Evolutionary conservation across 2,797 vertebrate species (phyloP).

Genomic region (Loriculus beryllinus): DNA sequence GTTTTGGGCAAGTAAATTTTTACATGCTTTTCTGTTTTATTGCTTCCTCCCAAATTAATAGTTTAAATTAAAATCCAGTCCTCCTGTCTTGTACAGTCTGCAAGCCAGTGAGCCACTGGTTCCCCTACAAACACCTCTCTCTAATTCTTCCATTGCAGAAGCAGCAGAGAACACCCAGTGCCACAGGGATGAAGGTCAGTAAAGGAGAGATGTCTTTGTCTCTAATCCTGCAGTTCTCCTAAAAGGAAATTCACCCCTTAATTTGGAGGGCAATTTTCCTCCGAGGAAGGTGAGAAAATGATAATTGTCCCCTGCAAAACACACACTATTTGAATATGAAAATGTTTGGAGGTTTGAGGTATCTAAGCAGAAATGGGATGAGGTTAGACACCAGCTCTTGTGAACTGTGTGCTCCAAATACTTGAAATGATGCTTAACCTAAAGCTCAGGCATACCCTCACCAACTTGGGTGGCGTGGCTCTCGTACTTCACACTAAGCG

Average conservation of each 20-base stretch:
- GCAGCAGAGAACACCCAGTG: background rate
- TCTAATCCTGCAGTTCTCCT: background rate
- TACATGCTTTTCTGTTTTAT: constrained; percentile 52
- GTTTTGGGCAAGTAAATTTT: constrained; percentile 65
- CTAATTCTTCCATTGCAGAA: background rate
- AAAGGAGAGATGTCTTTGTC: background rate
- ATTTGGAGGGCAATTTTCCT: constrained; percentile 17
- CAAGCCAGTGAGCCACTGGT: constrained; percentile 46
- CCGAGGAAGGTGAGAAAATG: background rate
- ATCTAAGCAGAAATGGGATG: background rate
- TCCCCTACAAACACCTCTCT: constrained; percentile 34
- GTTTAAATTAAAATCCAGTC: constrained; percentile 65
- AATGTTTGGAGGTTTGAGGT: background rate
- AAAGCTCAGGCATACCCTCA: background rate
- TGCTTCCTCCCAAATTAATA: constrained; percentile 69
- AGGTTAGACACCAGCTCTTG: background rate
- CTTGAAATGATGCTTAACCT: background rate
- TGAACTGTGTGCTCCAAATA: constrained; percentile 7
- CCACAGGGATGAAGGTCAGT: background rate
- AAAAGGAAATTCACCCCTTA: constrained; percentile 17
- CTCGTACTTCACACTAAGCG: background rate
- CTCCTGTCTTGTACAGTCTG: constrained; percentile 32
- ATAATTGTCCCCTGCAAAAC: background rate
- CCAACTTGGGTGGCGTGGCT: background rate
- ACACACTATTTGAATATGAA: background rate